Conservation (phyloP, 2,113 vertebrate species). For the Quiscalus mexicanus region DNA sequence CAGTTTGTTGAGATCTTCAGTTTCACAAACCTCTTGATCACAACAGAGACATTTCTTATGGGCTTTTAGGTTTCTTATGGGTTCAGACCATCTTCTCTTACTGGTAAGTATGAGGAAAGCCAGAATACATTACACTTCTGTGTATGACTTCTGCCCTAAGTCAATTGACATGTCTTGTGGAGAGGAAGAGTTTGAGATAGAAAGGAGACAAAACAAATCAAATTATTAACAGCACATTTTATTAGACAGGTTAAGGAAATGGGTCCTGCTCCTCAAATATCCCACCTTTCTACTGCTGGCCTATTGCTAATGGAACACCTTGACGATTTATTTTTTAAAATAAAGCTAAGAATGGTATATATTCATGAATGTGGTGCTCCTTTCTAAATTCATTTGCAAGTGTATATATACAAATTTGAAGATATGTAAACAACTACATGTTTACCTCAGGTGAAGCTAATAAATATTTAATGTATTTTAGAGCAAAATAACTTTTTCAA, state of each 20-base stretch:
- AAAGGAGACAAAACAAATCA: background rate
- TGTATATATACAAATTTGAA: constrained; percentile 51
- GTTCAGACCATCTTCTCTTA: background rate
- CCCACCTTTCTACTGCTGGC: background rate
- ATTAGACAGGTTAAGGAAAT: background rate
- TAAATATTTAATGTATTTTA: constrained; percentile 70
- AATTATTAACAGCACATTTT: background rate
- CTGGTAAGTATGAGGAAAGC: background rate
- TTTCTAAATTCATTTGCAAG: constrained; percentile 51
- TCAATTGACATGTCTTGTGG: background rate
- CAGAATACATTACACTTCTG: background rate
- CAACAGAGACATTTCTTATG: background rate
- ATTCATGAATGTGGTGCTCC: background rate
- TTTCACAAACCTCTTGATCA: background rate
- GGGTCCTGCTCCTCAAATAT: background rate
- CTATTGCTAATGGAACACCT: background rate
- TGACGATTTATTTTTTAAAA: background rate
- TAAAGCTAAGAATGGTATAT: background rate
- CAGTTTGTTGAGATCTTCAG: background rate
- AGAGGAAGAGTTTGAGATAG: background rate
- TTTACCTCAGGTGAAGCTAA: constrained; percentile 62
- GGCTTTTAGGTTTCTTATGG: background rate
- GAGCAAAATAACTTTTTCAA: constrained; percentile 61
- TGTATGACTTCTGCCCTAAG: background rate
- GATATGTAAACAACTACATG: constrained; percentile 63